Evolutionary conservation across 2,113 vertebrate species (phyloP).

Genomic region (Pimephales promelas): DNA sequence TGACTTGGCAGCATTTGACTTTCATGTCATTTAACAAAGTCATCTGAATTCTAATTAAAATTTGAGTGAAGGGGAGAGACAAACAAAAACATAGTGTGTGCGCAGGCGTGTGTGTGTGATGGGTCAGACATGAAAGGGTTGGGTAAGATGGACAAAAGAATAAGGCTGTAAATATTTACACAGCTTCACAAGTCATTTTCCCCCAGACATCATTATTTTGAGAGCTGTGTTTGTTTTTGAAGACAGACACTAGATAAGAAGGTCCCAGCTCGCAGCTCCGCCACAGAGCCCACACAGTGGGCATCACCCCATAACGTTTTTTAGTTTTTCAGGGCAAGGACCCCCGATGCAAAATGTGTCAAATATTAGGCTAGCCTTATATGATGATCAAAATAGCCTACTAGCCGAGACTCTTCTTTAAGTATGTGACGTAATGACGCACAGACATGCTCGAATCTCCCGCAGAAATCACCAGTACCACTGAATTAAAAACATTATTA

Average conservation of each 20-base stretch:
- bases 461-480: too few species aligned
- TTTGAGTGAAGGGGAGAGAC: slow-evolving; percentile 12
- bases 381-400: too few species aligned
- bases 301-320: background rate
- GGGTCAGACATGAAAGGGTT: slow-evolving; percentile 16
- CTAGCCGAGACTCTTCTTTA: too few species aligned
- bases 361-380: too few species aligned
- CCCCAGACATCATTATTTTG: slow-evolving; percentile 20
- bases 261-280: slow-evolving; percentile 35
- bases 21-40: slow-evolving; percentile 34
- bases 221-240: slow-evolving; percentile 30
- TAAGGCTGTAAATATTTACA: slow-evolving; percentile 21
- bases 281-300: background rate
- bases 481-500: too few species aligned
- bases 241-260: background rate
- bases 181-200: slow-evolving; percentile 5
- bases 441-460: too few species aligned
- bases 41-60: slow-evolving; percentile 32
- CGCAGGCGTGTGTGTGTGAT: slow-evolving; percentile 40
- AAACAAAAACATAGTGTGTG: slow-evolving; percentile 44
- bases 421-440: too few species aligned
- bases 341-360: too few species aligned
- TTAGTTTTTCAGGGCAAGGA: too few species aligned
- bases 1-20: slow-evolving; percentile 19
- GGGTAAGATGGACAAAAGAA: background rate